Evolutionary conservation across 2,888 invertebrate genomes (phyloP), one percentile per base, ranked within the genome.

Genomic region (Tyria jacobaeae): DNA sequence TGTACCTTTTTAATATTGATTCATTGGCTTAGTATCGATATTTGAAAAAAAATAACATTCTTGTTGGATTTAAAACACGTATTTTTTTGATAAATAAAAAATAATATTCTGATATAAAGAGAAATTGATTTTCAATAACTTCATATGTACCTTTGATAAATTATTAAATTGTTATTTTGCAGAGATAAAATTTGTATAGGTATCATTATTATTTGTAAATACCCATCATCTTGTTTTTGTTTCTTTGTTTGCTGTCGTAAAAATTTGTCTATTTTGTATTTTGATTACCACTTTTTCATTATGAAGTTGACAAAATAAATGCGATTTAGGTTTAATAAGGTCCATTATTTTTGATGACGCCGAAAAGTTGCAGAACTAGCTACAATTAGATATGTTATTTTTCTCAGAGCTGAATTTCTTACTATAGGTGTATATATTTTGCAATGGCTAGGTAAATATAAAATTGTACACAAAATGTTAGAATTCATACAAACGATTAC

Each of bases 91-190:
- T 21, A 44, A 21, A 17, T n/a, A n/a, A 21, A 4, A 21, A 21
- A 21, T 12, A 12, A 44, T 44, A 21, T 44, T 24, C 25, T 53
- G 25, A 25, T 53, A 44, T 25, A 24, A 24, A 25, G 37, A 25
- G n/a, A 31, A n/a, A 53, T n/a, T 9, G 9, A 25, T n/a, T 25
- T 5, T 3, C n/a, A 39, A 25, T n/a, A 39, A 39, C 25, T 9
- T 39, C 39, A 53, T n/a, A 37, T 15, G n/a, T 53, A 6, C 39
- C 14, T 24, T 55, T 21, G 44, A n/a, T 25, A 35, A 37, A 10
- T 39, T 49, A 57, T n/a, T 27, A 49, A 37, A 49, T n/a, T 17
- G 37, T 49, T 57, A 25, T 49, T 57, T 35, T 35, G 48, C 44
- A 21, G 21, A 41, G 21, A 15, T 34, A 34, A 31, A n/a, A 15